A percentile compares a stretch with the other conserved stretches of the same genome.
Conservation (phyloP, 2,888 invertebrate species). For the Augiades crinisus region DNA sequence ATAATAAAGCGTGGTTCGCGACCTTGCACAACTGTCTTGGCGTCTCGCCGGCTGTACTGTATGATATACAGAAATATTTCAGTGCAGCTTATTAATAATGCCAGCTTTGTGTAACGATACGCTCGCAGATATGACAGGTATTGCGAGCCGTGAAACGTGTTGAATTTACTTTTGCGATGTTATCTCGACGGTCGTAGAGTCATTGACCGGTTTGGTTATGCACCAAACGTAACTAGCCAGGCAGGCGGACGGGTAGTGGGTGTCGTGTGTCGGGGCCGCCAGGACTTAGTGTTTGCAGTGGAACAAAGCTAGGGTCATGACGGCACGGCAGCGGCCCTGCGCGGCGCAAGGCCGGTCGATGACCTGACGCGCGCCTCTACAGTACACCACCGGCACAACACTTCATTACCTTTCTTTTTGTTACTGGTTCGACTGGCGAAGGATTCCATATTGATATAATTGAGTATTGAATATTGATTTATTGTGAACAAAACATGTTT, state of each 20-base stretch:
- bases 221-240: conserved; percentile 31
- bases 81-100: conserved; percentile 1
- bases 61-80: conserved; percentile 3
- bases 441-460: background rate
- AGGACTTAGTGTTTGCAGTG: conserved; percentile 43
- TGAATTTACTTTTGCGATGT: conserved; percentile 4
- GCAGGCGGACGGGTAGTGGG: conserved; percentile 44
- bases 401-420: conserved; percentile 46
- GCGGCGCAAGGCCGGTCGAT: conserved; percentile 77
- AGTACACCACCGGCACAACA: conserved; percentile 44
- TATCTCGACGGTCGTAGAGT: conserved; percentile 9
- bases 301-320: conserved; percentile 69
- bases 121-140: background rate
- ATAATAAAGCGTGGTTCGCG: conserved; percentile 59
- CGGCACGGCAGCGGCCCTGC: conserved; percentile 48
- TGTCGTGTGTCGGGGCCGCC: conserved; percentile 29
- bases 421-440: conserved; percentile 1
- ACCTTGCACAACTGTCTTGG: conserved; percentile 74
- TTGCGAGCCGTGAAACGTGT: background rate
- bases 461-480: too few species aligned
- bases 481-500: too few species aligned
- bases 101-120: background rate
- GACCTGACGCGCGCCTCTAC: conserved; percentile 58
- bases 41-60: conserved; percentile 47
- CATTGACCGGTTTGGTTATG: conserved; percentile 15